A percentile compares a stretch with the other conserved stretches of the same genome.
These are phyloP conservation scores for Nemopilema nomurai DNA, from an alignment of 30 jellyfish, hydroid and myxozoan species.

Conservation along the genomic window DNA sequence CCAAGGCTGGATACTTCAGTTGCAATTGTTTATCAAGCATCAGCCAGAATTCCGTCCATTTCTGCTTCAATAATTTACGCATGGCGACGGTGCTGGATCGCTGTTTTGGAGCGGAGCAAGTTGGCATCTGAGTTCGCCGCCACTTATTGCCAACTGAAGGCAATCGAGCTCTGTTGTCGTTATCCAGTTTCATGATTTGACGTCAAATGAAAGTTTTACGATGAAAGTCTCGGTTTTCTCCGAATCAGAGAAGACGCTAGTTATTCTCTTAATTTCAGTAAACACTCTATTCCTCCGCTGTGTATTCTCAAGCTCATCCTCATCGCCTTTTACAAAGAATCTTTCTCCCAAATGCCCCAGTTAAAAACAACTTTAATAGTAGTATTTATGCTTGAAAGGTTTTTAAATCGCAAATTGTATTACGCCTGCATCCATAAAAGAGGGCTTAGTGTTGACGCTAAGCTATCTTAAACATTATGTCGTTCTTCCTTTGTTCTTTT, in stretches of 20 bases:
- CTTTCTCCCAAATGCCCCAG: background rate
- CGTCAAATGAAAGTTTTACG: constrained; percentile 16
- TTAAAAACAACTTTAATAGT: background rate
- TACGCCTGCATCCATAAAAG: background rate
- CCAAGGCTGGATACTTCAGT: constrained; percentile 25
- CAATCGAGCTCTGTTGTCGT: background rate
- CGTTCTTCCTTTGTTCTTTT: background rate
- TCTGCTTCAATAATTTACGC: constrained; percentile 11
- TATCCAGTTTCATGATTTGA: background rate
- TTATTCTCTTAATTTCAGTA: background rate
- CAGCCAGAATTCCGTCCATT: constrained; percentile 41
- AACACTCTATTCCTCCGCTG: background rate
- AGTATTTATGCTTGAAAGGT: background rate
- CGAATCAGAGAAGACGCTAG: background rate
- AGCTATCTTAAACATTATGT: background rate
- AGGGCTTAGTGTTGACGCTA: background rate
- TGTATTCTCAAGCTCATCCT: background rate
- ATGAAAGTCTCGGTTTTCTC: background rate
- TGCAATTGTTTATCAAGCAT: constrained; percentile 29
- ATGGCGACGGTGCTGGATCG: constrained; percentile 4
- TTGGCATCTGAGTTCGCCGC: background rate
- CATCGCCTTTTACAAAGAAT: background rate
- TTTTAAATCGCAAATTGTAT: background rate
- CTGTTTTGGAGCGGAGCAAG: background rate
- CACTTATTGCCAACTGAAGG: background rate